Evolutionary conservation across 2,113 vertebrate genomes (phyloP).

Genomic region (Protomyctophum bolini): DNA sequence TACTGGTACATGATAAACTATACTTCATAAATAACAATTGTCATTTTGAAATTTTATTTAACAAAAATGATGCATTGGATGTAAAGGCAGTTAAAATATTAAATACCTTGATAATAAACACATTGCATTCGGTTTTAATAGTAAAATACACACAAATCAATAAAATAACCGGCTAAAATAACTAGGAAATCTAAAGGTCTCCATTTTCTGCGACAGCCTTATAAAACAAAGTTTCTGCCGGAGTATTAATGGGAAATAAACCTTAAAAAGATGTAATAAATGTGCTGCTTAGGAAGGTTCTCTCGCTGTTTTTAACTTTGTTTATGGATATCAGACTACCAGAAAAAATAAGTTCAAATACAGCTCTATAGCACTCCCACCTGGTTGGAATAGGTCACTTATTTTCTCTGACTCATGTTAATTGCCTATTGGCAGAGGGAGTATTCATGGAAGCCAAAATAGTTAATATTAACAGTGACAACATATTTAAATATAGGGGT

Average conservation of each 20-base stretch:
- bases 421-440: too few species aligned
- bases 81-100: not conserved
- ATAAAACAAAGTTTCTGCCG: slow-evolving; percentile 46
- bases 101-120: not conserved
- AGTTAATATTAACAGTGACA: not conserved
- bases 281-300: not conserved
- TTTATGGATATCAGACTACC: slow-evolving; percentile 1
- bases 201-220: slow-evolving; percentile 47
- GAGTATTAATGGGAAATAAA: slow-evolving; percentile 61
- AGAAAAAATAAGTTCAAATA: slow-evolving; percentile 5
- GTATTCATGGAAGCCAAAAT: slow-evolving; percentile 3
- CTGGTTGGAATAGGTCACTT: slow-evolving; percentile 41
- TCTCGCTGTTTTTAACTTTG: too few species aligned
- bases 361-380: slow-evolving; percentile 46
- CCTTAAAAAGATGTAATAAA: slow-evolving; percentile 66
- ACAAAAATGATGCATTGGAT: too few species aligned
- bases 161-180: too few species aligned
- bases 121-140: not conserved
- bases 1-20: too few species aligned
- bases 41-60: too few species aligned
- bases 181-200: slow-evolving; percentile 4
- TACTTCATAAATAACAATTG: too few species aligned
- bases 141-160: too few species aligned
- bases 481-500: slow-evolving; percentile 8
- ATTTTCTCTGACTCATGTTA: too few species aligned